phyloP scores from a whole-genome alignment of 2,113 vertebrate species.

The Ramphastos sulfuratus region DNA sequence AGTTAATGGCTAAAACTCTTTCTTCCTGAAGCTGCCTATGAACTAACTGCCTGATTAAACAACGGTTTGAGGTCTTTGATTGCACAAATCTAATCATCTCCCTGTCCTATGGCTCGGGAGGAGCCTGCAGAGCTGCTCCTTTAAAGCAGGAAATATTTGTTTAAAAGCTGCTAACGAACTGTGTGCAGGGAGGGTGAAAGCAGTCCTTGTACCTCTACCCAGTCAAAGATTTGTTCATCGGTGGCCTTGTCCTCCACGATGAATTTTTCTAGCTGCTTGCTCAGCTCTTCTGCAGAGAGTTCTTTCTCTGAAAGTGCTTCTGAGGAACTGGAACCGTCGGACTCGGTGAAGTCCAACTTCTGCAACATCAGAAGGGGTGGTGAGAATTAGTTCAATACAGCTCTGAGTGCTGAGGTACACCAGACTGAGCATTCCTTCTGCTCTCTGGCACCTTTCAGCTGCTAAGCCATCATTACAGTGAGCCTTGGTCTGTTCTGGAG shows the following conservation, averaged over 20 bases:
- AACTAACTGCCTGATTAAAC: background rate
- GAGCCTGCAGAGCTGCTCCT: background rate
- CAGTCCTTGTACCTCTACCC: constrained; percentile 89
- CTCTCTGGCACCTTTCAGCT: background rate
- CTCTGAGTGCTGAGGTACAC: background rate
- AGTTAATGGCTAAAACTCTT: background rate
- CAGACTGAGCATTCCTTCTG: background rate
- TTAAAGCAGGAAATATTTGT: background rate
- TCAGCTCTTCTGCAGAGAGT: constrained; percentile 88
- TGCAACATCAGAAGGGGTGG: constrained; percentile 66
- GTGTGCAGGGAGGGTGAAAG: background rate
- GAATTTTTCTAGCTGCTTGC: constrained; percentile 88
- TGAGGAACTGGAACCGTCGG: constrained; percentile 80
- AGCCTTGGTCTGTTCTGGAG: background rate
- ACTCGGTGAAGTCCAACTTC: constrained; percentile 92
- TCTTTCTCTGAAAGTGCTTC: constrained; percentile 82
- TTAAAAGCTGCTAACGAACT: background rate
- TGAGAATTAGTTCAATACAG: background rate
- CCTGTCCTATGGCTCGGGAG: background rate
- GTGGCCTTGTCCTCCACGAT: constrained; percentile 92
- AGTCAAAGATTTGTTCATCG: constrained; percentile 98
- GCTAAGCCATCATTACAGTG: rapidly evolving
- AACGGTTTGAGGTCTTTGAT: background rate
- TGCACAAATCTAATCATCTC: background rate
- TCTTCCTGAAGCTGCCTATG: background rate